Evolutionary conservation across 2,888 invertebrate species (phyloP), one percentile per base, ranked within the genome.

Genomic region (Aproaerema taeniolella): DNA sequence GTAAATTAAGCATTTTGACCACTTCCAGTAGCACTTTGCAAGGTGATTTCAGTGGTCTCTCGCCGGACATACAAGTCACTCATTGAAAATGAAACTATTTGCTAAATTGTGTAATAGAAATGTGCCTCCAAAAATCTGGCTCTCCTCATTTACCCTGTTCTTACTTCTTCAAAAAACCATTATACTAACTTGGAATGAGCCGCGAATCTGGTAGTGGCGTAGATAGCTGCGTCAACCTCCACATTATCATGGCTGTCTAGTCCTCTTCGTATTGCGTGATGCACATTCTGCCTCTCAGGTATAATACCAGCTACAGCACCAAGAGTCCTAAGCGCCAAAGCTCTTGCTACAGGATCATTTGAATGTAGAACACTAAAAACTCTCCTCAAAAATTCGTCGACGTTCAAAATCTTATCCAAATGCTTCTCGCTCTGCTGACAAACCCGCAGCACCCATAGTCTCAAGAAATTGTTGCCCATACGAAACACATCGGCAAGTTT

Each of bases 371-470:
- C 99, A 73, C 95, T 94, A 61, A 94, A 97, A 15, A 99, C 93
- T 55, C 97, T 88, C 32, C 95, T 89, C 2, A 98, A 91, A 47
- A 86, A 85, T 75, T 98, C 98, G 60, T 98, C 98, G 0, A 98
- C 95, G 68, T 97, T 98, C 15, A 98, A 87, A 50, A 99, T 97
- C 83, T 96, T 98, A 67, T 98, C 97, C 40, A 98, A 85, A 80
- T 98, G 98, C 67, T 96, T 96, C 67, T 97, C 96, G 67, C 97
- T 97, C 67, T 98, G 97, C 54, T 98, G 95, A 48, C 97, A 96
- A 0, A 98, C 97, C 38, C 96, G 89, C 26, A 98, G 78, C 1
- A 99, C 95, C 91, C 97, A 97, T 26, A 98, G 89, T 3, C 98
- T 90, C 25, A 98, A 79, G 64, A 98, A 95, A 71, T 99, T 99